Evolutionary conservation across 1,140 invertebrate species (phyloP).

Genomic region (Drosophila melanogaster): Release_6_plus_ISO1_MT NT_033777.3:30112501-30113000

Average conservation of each 20-base stretch:
- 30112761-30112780: conserved; percentile 54
- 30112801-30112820: conserved; percentile 81
- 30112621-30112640: conserved; percentile 45
- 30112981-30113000: conserved; percentile 66
- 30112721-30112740: conserved; percentile 22
- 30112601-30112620: conserved; percentile 15
- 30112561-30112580: conserved; percentile 81
- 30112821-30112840: conserved; percentile 66
- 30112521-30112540: conserved; percentile 65
- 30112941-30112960: conserved; percentile 71
- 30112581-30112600: conserved; percentile 6
- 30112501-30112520: conserved; percentile 58
- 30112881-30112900: conserved; percentile 6
- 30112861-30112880: background rate
- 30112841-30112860: conserved; percentile 1
- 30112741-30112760: conserved; percentile 55
- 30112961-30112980: conserved; percentile 67
- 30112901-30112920: conserved; percentile 50
- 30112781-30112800: conserved; percentile 74
- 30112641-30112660: conserved; percentile 42
- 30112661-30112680: conserved; percentile 41
- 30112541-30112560: conserved; percentile 84
- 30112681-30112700: conserved; percentile 46
- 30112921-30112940: conserved; percentile 76
- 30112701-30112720: conserved; percentile 33